Base-by-base conservation (phyloP, 2,113 vertebrate species). In the Oryzias celebensis region DNA sequence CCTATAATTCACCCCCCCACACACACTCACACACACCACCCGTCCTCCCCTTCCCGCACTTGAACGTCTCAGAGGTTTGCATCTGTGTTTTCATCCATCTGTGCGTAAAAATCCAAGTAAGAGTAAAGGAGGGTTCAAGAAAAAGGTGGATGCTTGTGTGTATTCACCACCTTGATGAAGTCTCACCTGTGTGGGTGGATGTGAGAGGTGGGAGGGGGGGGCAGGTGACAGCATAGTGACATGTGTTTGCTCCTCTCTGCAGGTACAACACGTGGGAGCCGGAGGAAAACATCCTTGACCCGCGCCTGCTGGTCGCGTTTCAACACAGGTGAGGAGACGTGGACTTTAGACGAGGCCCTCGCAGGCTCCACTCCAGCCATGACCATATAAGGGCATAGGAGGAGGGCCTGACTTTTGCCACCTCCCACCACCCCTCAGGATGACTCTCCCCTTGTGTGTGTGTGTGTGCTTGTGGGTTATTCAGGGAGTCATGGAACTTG, bases 251-350 rank as follows among this genome's bases (percentile, higher is more conserved):
- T 70, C 49, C 23, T 61, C 23, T 36, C 47, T 16, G 41, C 85
- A 93, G 92, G 66, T 92, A 91, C 81, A 93, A 93, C 89, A 93
- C 92, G 68, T 93, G 92, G 92, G 92, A 93, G 45, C 92, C 92
- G 17, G 92, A 93, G 75, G 91, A 93, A 78, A 93, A 93, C 90
- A 93, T 93, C 86, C 92, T 93, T 53, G 92, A 93, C 85, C 92
- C 92, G 54, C 87, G 92, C 3, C 91, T 93, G 54, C 88, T 93
- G 13, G 87, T 91, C 23, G 90, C 91, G 56, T 93, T 92, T 87
- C 91, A 93, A 82, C 91, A 91, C 91, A 93, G 91, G 91, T 93
- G 92, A 92, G 91, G 85, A 68, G 68, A 77, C 44, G 61, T 83
- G 87, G 82, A 88, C 82, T 88, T 87, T 60, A 82, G 77, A 81